These are phyloP conservation scores for Drosophila aff. DNA, from an alignment of 1,140 invertebrate species.

Conservation along the genomic window DNA sequence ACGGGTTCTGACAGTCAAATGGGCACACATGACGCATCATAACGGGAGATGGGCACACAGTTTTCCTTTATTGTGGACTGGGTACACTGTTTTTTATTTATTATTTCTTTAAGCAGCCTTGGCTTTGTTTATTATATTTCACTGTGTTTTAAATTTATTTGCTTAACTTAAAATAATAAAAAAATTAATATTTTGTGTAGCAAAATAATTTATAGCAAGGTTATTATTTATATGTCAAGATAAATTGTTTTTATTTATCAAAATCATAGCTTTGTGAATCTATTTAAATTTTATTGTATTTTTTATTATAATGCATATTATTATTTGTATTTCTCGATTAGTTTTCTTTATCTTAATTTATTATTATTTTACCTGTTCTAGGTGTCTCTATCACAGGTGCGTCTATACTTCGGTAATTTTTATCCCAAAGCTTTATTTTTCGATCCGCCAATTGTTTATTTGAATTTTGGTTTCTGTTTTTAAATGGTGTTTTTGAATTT, in stretches of 20 bases:
- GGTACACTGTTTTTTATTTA: too few species aligned
- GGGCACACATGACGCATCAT: background rate
- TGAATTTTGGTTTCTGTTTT: slow-evolving; percentile 23
- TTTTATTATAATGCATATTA: background rate
- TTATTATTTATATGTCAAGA: too few species aligned
- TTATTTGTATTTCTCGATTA: background rate
- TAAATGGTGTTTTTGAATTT: background rate
- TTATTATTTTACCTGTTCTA: background rate
- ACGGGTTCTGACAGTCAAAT: background rate
- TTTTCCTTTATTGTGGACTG: too few species aligned
- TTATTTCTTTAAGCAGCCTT: too few species aligned
- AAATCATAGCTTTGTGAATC: background rate
- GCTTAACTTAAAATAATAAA: background rate
- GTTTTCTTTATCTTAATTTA: too few species aligned
- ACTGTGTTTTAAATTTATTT: too few species aligned
- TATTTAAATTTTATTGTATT: background rate
- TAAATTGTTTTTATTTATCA: too few species aligned
- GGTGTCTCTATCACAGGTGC: background rate
- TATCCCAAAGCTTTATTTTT: background rate
- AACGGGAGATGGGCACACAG: too few species aligned
- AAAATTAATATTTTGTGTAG: too few species aligned
- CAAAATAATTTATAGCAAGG: too few species aligned
- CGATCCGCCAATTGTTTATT: slow-evolving; percentile 23
- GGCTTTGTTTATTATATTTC: too few species aligned
- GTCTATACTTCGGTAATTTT: background rate